Evolutionary conservation across 1,140 invertebrate species (phyloP).

Genomic region (Apis florea): DNA sequence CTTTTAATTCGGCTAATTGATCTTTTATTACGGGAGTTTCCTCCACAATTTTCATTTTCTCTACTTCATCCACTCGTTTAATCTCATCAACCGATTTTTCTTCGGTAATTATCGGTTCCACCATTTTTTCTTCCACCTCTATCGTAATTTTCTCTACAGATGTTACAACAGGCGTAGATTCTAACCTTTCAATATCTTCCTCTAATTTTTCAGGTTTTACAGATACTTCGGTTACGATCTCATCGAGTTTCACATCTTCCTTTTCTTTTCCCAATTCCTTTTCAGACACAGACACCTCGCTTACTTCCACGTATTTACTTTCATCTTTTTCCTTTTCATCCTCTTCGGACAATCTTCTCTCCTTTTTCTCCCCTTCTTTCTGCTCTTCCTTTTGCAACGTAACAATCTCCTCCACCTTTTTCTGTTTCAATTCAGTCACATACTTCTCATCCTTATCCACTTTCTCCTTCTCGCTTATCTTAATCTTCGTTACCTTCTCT

Average conservation of each 20-base stretch:
- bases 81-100: constrained; percentile 5
- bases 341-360: constrained; percentile 19
- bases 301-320: constrained; percentile 41
- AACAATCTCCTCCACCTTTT: not conserved
- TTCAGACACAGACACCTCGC: constrained; percentile 28
- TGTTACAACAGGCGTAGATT: not conserved
- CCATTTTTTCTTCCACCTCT: not conserved
- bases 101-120: not conserved
- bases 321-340: constrained; percentile 46
- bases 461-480: constrained; percentile 12
- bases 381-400: not conserved
- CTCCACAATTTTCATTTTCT: not conserved
- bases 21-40: not conserved
- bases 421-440: not conserved
- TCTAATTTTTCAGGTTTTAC: constrained; percentile 39
- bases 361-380: constrained; percentile 2
- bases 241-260: constrained; percentile 32
- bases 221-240: constrained; percentile 36
- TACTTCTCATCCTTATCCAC: constrained; percentile 41
- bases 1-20: not conserved
- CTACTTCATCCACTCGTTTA: no score
- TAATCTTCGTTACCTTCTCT: constrained; percentile 26
- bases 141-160: not conserved
- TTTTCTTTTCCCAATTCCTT: constrained; percentile 38
- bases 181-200: not conserved